Conservation (phyloP, 2,113 vertebrate genomes). For the Pedetes capensis region DNA sequence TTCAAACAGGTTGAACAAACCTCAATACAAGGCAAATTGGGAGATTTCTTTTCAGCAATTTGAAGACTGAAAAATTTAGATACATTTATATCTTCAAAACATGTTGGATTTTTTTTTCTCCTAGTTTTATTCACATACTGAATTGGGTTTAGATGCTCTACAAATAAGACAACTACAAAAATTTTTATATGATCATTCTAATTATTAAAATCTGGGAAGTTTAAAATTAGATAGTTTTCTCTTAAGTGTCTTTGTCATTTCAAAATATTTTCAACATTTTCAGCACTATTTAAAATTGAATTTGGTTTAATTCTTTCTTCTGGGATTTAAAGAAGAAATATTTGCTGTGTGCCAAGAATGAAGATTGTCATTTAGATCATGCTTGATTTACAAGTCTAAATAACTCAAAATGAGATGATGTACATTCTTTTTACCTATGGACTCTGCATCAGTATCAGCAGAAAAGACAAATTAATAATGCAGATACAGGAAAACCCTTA, state of each 20-base stretch:
- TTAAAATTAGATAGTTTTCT: not conserved
- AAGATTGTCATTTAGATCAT: constrained; percentile 22
- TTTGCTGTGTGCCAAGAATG: not conserved
- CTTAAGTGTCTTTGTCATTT: constrained; percentile 8
- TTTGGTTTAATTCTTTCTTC: constrained; percentile 15
- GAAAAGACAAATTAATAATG: constrained; percentile 64
- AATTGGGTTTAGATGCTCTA: not conserved
- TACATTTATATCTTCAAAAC: not conserved
- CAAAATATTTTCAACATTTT: constrained; percentile 21
- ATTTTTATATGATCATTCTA: constrained; percentile 43
- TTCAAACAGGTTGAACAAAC: not conserved
- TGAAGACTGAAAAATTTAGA: not conserved
- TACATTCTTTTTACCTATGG: constrained; percentile 50
- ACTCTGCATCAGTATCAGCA: constrained; percentile 48
- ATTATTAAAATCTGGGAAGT: constrained; percentile 35
- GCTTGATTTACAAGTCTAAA: constrained; percentile 45
- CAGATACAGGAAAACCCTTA: not conserved
- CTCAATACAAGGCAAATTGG: not conserved
- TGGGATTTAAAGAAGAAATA: constrained; percentile 35
- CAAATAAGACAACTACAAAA: constrained; percentile 35
- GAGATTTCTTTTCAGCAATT: not conserved
- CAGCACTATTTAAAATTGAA: not conserved
- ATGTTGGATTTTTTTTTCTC: not conserved
- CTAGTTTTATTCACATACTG: not conserved
- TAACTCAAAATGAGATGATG: constrained; percentile 63